Evolutionary conservation across 2,797 vertebrate species (phyloP), one percentile per base, ranked within the genome.

Genomic region (Heterohyrax brucei): DNA sequence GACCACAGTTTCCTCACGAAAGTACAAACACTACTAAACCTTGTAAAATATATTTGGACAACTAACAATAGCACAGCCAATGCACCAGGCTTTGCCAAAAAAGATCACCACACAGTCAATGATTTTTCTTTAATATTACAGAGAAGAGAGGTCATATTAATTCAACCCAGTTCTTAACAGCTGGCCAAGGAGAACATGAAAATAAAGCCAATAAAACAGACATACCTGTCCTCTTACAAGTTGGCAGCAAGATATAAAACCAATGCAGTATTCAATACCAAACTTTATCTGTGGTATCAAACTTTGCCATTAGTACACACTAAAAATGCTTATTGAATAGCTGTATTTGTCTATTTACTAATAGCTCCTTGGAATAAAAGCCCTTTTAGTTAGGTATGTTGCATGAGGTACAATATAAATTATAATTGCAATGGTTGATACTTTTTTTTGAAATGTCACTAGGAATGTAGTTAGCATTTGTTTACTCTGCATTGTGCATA

Each of bases 361-460:
- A 30, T 26, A 59, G 72, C 48, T 93, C 86, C 72, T 97, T 95
- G 78, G 94, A 95, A 97, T 97, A 82, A 93, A 12, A 81, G 61
- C 44, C 81, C 76, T 93, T 91, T n/a, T 88, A 39, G 39, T 39
- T 39, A 93, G 70, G 33, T 95, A 66, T 93, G 44, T 0, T 0
- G 22, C 46, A 53, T 59, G 78, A 96, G n/a, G 83, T 68, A 59
- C 13, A 0, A 70, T 96, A 76, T 16, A 66, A 77, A 93, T 81
- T 72, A 56, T 70, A 90, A 90, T 87, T 90, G 88, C 96, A 10
- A 26, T 93, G 33, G 14, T 46, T 77, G 22, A 56, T 96, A 75
- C 39, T 39, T 95, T 59, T 84, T 39, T 12, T 70, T 76, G 0
- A 93, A 98, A 93, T 50, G 91, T 96, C 83, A 86, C 12, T 12